These are phyloP conservation scores for Sphaerophoria rueppellii DNA, from an alignment of 2,888 invertebrate genomes.

Conservation along the genomic window DNA sequence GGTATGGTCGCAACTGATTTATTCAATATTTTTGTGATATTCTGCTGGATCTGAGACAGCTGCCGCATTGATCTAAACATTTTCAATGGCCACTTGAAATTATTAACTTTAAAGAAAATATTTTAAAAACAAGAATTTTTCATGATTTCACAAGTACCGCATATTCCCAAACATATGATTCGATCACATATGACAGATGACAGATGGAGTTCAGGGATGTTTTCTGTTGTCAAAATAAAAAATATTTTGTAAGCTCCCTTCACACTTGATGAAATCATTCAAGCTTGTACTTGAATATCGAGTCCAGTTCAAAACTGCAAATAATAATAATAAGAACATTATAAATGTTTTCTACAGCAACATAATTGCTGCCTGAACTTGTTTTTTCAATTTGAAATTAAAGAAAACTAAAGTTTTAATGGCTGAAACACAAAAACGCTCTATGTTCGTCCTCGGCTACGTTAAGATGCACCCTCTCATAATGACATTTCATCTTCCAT, in stretches of 20 bases:
- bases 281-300: too few relatives aligned
- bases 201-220: not conserved
- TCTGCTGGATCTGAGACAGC: slow-evolving; percentile 44
- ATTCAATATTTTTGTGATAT: slow-evolving; percentile 35
- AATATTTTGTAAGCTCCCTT: not conserved
- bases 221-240: not conserved
- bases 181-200: slow-evolving; percentile 29
- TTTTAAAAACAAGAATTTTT: slow-evolving; percentile 29
- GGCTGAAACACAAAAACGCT: too few relatives aligned
- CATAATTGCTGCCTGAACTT: too few relatives aligned
- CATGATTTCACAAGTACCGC: slow-evolving; percentile 43
- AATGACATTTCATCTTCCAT: too few relatives aligned
- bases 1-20: slow-evolving; percentile 43
- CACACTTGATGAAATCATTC: not conserved
- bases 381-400: too few relatives aligned
- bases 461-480: too few relatives aligned
- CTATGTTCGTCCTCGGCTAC: too few relatives aligned
- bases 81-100: slow-evolving; percentile 22
- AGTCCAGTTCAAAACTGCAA: too few relatives aligned
- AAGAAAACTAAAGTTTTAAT: too few relatives aligned
- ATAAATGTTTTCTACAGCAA: too few relatives aligned
- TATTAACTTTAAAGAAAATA: not conserved
- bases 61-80: slow-evolving; percentile 50
- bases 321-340: too few relatives aligned
- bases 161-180: slow-evolving; percentile 41